phyloP scores from a whole-genome alignment of 2,797 vertebrate genomes.

The Pygocentrus nattereri region DNA sequence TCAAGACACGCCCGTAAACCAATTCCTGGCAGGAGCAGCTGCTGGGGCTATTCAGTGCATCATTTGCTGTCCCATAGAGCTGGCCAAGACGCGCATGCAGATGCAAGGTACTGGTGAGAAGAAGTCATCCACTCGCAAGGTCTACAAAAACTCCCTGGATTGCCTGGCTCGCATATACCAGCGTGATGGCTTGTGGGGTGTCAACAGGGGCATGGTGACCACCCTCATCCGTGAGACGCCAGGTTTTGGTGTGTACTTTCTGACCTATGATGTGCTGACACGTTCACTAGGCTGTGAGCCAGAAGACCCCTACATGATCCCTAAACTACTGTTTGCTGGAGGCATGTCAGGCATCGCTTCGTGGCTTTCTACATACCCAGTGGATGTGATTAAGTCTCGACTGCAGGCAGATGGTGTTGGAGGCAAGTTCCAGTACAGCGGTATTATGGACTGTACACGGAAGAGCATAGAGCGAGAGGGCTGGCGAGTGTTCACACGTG shows the following conservation, averaged over 20 bases:
- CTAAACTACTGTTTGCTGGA: constrained; percentile 92
- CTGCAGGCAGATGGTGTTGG: constrained; percentile 93
- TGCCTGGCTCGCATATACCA: constrained; percentile 92
- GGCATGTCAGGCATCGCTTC: constrained; percentile 94
- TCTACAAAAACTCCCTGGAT: constrained; percentile 95
- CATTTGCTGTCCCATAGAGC: constrained; percentile 97
- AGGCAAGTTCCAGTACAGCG: constrained; percentile 82
- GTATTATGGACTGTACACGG: constrained; percentile 89
- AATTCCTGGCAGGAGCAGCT: constrained; percentile 93
- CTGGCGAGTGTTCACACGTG: constrained; percentile 91
- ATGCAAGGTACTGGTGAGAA: constrained; percentile 93
- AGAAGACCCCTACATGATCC: constrained; percentile 87
- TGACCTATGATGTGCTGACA: constrained; percentile 90
- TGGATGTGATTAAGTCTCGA: constrained; percentile 96
- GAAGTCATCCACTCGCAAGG: constrained; percentile 82
- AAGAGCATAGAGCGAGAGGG: constrained; percentile 91
- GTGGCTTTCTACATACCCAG: constrained; percentile 94
- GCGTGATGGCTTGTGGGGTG: constrained; percentile 87
- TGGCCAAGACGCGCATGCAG: constrained; percentile 98
- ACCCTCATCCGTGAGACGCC: constrained; percentile 93
- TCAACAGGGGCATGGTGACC: constrained; percentile 93
- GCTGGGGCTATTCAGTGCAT: constrained; percentile 92
- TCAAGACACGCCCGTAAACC: constrained; percentile 89
- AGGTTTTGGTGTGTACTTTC: constrained; percentile 95
- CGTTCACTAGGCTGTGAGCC: constrained; percentile 90